Evolutionary conservation across 2,113 vertebrate genomes (phyloP), one percentile per base, ranked within the genome.

Genomic region (Poeciliopsis turrubarensis): DNA sequence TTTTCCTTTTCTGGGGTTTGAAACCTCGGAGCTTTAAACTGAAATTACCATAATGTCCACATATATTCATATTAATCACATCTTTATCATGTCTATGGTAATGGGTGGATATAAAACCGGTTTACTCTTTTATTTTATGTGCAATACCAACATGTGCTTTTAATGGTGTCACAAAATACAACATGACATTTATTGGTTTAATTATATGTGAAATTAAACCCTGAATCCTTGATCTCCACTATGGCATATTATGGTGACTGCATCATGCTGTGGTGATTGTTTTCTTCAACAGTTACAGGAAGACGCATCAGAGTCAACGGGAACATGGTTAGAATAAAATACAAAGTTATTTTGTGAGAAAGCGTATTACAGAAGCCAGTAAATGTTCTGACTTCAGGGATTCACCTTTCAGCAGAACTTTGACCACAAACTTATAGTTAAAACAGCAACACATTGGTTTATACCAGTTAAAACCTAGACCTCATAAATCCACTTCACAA

Each of bases 61-160:
- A 4, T 60, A 65, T 41, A 57, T 17, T 57, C 5, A 7, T 37
- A 54, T 68, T 57, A 39, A 79, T 63, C 15, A 25, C 68, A 73
- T 17, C 30, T 78, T 73, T n/a, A 73, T 72, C 77, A 79, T 62
- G 64, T 82, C 60, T 26, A 44, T 19, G 13, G 44, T 70, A 34
- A 81, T 65, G 70, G 25, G 25, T 47, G 61, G 62, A 73, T 73
- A 72, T 39, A 54, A 66, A 74, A 39, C 27, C 19, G 41, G 66
- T 71, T 72, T 60, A 60, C 39, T 72, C 9, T 0, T 68, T 79
- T 6, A 54, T 72, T 83, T 30, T 25, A 0, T 73, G 29, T 84
- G 14, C 65, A 61, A 10, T 14, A 47, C 26, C 6, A 17, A n/a
- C 19, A 31, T 31, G 30, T 17, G 14, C 15, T 31, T 13, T 17